Conservation (phyloP, 2,113 vertebrate genomes). For the Bothrops jararaca region DNA sequence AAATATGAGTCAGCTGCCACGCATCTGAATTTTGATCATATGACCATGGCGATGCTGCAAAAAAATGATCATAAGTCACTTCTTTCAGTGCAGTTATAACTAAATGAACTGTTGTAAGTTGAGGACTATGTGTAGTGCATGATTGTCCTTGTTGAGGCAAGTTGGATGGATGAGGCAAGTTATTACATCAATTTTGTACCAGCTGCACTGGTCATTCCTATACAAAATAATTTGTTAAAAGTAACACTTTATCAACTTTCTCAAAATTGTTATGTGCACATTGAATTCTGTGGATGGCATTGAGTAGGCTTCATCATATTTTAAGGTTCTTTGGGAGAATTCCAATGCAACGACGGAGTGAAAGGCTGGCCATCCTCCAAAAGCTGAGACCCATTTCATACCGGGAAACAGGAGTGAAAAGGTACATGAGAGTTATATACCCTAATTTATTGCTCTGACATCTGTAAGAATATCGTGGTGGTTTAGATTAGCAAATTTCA, state of each 20-base stretch:
- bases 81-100: not conserved
- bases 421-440: not conserved
- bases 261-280: not conserved
- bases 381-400: conserved; percentile 6
- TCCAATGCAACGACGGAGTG: conserved; percentile 1
- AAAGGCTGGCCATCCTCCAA: not conserved
- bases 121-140: not conserved
- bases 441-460: not conserved
- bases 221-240: not conserved
- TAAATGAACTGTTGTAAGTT: not conserved
- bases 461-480: not conserved
- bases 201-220: not conserved
- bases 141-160: not conserved
- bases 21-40: not conserved
- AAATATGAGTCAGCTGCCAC: not conserved
- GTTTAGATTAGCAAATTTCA: not conserved
- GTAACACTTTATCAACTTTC: not conserved
- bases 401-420: not conserved
- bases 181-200: not conserved
- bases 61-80: not conserved
- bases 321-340: not conserved
- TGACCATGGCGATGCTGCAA: not conserved
- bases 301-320: not conserved
- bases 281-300: not conserved
- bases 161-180: not conserved